Conservation (phyloP, 2,888 invertebrate species). For the Criorhina ranunculi region DNA sequence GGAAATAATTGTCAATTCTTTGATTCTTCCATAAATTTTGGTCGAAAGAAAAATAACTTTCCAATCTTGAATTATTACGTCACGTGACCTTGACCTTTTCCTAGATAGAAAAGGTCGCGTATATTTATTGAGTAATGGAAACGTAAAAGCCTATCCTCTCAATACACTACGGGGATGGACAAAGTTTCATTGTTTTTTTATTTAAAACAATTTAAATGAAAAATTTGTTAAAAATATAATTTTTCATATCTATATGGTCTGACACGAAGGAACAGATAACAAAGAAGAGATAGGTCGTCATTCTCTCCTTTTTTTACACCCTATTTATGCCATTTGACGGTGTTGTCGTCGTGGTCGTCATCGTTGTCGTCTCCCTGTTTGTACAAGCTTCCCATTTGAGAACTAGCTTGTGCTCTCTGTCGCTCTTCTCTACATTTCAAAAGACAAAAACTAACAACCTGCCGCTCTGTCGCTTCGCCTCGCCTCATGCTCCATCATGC, state of each 20-base stretch:
- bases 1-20: too few relatives aligned
- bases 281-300: slow-evolving; percentile 29
- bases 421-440: slow-evolving; percentile 65
- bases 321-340: slow-evolving; percentile 57
- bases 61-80: background rate
- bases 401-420: slow-evolving; percentile 69
- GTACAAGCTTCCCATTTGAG: slow-evolving; percentile 68
- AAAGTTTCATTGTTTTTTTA: background rate
- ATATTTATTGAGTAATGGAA: background rate
- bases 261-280: slow-evolving; percentile 44
- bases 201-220: background rate
- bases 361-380: slow-evolving; percentile 58
- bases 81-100: background rate
- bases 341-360: slow-evolving; percentile 9
- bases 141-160: background rate
- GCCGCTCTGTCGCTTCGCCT: slow-evolving; percentile 31
- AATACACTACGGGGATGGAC: background rate
- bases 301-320: slow-evolving; percentile 72
- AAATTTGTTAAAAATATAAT: slow-evolving; percentile 27
- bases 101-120: background rate
- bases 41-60: background rate
- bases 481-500: slow-evolving; percentile 35
- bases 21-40: too few relatives aligned
- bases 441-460: slow-evolving; percentile 72
- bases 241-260: slow-evolving; percentile 21